phyloP scores from a whole-genome alignment of 2,797 vertebrate species.

The Molossus alvarezi region DNA sequence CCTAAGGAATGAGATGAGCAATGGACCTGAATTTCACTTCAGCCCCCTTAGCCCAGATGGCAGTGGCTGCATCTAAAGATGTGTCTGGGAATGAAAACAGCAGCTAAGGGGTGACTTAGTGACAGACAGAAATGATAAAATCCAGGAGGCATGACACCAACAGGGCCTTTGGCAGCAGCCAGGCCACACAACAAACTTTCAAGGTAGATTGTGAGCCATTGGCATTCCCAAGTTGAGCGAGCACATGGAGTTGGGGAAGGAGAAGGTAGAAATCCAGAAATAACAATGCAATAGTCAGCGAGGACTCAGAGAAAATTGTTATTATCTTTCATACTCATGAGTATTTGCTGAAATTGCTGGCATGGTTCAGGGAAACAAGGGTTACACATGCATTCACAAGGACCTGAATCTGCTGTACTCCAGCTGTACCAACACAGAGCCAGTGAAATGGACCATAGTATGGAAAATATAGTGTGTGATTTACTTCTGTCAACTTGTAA shows the following conservation, averaged over 20 bases:
- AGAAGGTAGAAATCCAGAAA: slow-evolving; percentile 61
- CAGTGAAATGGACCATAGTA: slow-evolving; percentile 81
- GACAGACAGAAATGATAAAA: background rate
- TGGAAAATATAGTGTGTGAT: slow-evolving; percentile 82
- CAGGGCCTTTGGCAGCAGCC: background rate
- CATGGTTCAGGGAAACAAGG: slow-evolving; percentile 54
- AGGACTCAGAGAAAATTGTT: slow-evolving; percentile 11
- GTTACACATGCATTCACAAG: slow-evolving; percentile 18
- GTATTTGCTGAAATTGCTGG: slow-evolving; percentile 44
- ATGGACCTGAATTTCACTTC: background rate
- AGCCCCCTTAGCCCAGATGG: background rate
- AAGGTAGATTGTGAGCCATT: background rate
- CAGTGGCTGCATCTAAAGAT: slow-evolving; percentile 4
- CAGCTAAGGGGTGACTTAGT: background rate
- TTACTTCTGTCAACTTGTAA: slow-evolving; percentile 83
- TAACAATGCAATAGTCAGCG: background rate
- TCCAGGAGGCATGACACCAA: background rate
- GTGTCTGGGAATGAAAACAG: background rate
- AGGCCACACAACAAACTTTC: background rate
- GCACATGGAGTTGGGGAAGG: background rate
- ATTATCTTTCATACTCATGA: background rate
- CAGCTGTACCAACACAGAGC: slow-evolving; percentile 84
- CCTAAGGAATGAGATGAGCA: background rate
- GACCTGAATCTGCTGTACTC: slow-evolving; percentile 45
- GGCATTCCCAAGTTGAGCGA: background rate